A percentile compares a stretch with the other conserved stretches of the same genome.
These are phyloP conservation scores for mouse (Mus musculus) DNA, from an alignment of 2,113 vertebrate species.

Conservation along the genomic window GRCm39 chr5:54284001-54284500, in stretches of 20 bases:
- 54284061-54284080: background rate
- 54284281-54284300: background rate
- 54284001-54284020: background rate
- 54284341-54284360: background rate
- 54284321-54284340: background rate
- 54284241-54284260: background rate
- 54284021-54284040: background rate
- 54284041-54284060: background rate
- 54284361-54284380: background rate
- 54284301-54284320: background rate
- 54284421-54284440: background rate
- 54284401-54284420: background rate
- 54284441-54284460: background rate
- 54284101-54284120: background rate
- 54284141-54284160: background rate
- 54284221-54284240: background rate
- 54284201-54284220: background rate
- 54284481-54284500: background rate
- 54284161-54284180: background rate
- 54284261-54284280: accelerated
- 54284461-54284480: background rate
- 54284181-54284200: background rate
- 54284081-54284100: too few relatives aligned
- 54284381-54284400: background rate
- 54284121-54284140: background rate